These are phyloP conservation scores for Patagioenas fasciata DNA, from an alignment of 2,113 vertebrate genomes.

Conservation along the genomic window DNA sequence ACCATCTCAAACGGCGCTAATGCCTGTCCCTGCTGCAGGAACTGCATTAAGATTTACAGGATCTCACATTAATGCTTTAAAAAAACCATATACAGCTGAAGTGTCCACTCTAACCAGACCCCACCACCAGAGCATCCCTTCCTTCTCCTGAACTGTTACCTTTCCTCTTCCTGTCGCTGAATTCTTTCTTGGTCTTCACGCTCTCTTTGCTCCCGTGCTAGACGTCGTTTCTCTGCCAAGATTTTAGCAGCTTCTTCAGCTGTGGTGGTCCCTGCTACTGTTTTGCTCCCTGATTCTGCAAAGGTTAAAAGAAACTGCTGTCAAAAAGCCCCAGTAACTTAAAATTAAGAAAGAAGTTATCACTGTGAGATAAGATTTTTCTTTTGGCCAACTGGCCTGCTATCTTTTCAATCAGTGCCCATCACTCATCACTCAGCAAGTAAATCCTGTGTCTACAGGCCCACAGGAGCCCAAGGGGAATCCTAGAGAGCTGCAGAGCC, in stretches of 20 bases:
- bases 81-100: not conserved
- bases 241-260: conserved; percentile 88
- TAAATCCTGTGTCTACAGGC: not conserved
- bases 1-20: not conserved
- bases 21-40: not conserved
- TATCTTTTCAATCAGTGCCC: not conserved
- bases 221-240: conserved; percentile 84
- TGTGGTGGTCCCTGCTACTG: conserved; percentile 77
- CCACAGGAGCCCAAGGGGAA: not conserved
- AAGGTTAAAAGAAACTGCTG: not conserved
- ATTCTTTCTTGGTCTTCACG: conserved; percentile 82
- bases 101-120: not conserved
- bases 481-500: not conserved
- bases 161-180: conserved; percentile 83
- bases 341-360: not conserved
- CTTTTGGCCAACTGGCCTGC: not conserved
- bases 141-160: conserved; percentile 63
- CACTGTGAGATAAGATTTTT: not conserved
- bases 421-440: not conserved
- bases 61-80: not conserved
- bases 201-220: conserved; percentile 86
- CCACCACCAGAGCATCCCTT: not conserved
- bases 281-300: conserved; percentile 78
- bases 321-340: not conserved
- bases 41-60: not conserved